Conservation (phyloP, 2,113 vertebrate species). For the Polyodon spathula region DNA sequence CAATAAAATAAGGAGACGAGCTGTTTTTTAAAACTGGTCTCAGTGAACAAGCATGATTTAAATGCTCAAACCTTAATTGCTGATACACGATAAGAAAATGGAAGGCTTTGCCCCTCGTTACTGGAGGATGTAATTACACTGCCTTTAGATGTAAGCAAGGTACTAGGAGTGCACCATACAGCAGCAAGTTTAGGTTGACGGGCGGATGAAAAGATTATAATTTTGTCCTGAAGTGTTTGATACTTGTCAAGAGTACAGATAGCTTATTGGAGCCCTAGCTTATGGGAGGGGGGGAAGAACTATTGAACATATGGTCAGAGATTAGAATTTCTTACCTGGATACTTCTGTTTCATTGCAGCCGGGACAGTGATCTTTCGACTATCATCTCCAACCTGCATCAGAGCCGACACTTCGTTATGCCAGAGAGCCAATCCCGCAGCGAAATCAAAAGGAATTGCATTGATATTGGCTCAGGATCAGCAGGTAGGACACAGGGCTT, state of each 20-base stretch:
- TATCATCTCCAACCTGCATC: slow-evolving; percentile 88
- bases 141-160: not conserved
- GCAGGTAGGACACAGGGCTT: slow-evolving; percentile 67
- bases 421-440: slow-evolving; percentile 81
- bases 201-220: not conserved
- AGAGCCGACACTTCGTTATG: slow-evolving; percentile 87
- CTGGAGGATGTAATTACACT: not conserved
- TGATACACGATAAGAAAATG: no score
- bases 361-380: slow-evolving; percentile 85
- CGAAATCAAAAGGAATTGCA: slow-evolving; percentile 63
- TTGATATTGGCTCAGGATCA: slow-evolving; percentile 65
- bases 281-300: not conserved
- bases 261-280: no score
- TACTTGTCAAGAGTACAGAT: not conserved
- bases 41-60: no score
- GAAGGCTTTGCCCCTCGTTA: no score
- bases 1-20: no score
- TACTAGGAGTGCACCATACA: not conserved
- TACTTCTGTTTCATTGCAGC: slow-evolving; percentile 51
- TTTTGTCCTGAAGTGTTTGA: not conserved
- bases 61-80: no score
- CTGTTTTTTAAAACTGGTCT: no score
- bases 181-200: not conserved
- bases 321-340: slow-evolving; percentile 24
- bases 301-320: slow-evolving; percentile 6